A percentile compares a stretch with the other conserved stretches of the same genome.
Conservation (phyloP, 1,140 invertebrate genomes). For the Drosophila chauvacae region DNA sequence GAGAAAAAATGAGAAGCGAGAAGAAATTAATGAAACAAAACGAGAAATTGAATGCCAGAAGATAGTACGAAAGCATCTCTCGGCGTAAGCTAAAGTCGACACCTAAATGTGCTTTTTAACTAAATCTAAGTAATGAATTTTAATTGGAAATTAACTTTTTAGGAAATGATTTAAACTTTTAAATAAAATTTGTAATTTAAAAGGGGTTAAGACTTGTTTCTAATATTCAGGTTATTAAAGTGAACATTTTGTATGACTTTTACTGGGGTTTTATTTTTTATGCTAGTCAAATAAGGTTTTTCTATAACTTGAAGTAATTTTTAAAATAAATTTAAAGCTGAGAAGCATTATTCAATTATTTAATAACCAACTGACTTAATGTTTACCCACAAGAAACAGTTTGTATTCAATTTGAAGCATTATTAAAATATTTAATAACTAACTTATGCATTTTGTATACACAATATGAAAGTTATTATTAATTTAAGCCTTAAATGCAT, state of each 20-base stretch:
- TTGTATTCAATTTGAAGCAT: background rate
- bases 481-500: background rate
- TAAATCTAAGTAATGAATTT: background rate
- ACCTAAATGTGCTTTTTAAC: slow-evolving; percentile 43
- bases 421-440: background rate
- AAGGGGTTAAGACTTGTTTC: background rate
- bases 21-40: slow-evolving; percentile 72
- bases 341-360: background rate
- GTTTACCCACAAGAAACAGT: background rate
- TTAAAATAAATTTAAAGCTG: background rate
- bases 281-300: background rate
- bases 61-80: slow-evolving; percentile 4
- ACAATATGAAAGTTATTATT: too few species aligned
- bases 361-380: background rate
- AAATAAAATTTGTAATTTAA: background rate
- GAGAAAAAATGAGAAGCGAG: slow-evolving; percentile 8
- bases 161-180: background rate
- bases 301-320: too few species aligned
- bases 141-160: background rate
- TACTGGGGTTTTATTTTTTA: background rate
- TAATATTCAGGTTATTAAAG: too few species aligned
- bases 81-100: slow-evolving; percentile 9
- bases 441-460: too few species aligned
- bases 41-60: slow-evolving; percentile 29
- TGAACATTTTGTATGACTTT: background rate